phyloP scores from a whole-genome alignment of 2,797 vertebrate species.

The Ceryle rudis region DNA sequence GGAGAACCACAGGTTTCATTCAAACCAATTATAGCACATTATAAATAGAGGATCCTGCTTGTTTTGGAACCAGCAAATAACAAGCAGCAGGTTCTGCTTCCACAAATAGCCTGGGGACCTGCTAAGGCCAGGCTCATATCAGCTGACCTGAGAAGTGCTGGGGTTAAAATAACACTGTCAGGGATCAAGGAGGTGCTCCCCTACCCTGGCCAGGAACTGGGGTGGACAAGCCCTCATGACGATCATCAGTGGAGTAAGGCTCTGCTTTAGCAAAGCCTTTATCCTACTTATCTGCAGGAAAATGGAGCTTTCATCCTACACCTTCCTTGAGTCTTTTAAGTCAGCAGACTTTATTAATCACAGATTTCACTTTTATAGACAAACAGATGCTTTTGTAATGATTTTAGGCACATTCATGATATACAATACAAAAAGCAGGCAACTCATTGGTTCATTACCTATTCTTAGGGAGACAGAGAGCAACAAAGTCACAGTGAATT shows the following conservation, averaged over 20 bases:
- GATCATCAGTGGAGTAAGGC: background rate
- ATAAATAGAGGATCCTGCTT: constrained; percentile 50
- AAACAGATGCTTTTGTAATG: background rate
- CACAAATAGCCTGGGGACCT: background rate
- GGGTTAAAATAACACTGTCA: background rate
- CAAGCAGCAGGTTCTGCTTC: background rate
- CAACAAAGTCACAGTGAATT: background rate
- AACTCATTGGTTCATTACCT: background rate
- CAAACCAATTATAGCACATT: constrained; percentile 9
- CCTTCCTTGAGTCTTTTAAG: background rate
- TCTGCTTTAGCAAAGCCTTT: background rate
- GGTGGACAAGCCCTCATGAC: background rate
- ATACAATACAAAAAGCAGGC: background rate
- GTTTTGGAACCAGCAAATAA: background rate
- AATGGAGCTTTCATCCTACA: background rate
- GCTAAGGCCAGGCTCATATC: background rate
- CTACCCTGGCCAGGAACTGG: background rate
- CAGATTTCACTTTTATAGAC: background rate
- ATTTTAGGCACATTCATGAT: background rate
- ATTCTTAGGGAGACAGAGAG: background rate
- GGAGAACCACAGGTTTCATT: background rate
- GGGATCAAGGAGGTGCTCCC: background rate
- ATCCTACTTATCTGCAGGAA: background rate
- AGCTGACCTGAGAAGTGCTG: background rate
- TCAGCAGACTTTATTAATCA: background rate